These are phyloP conservation scores for Petrosia ficiformis DNA, from an alignment of 37 sponge, comb jelly and placozoan genomes.

Conservation along the genomic window DNA sequence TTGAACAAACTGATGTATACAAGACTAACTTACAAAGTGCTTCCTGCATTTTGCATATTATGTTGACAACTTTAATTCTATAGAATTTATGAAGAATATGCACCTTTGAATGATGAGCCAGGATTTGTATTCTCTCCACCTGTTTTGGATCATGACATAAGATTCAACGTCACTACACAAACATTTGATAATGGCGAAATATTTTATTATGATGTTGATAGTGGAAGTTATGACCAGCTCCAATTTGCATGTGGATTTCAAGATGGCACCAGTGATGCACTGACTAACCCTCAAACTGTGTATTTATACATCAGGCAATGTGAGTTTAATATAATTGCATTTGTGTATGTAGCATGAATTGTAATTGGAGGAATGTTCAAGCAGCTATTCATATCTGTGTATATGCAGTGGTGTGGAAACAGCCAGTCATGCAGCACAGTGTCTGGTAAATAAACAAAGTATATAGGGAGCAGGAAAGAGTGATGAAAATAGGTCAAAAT, in stretches of 20 bases:
- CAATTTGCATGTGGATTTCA: not conserved
- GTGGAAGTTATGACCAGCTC: not conserved
- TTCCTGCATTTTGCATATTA: too few species aligned
- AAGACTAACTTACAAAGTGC: not conserved
- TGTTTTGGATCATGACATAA: constrained; percentile 1
- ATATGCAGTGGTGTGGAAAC: too few species aligned
- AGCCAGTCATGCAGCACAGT: too few species aligned
- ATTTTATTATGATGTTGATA: not conserved
- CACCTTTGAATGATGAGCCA: not conserved
- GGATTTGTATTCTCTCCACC: not conserved
- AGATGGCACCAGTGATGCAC: not conserved
- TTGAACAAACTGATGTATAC: not conserved
- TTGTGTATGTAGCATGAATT: too few species aligned
- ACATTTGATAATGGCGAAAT: not conserved
- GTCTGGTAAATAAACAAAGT: too few species aligned
- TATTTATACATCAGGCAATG: not conserved
- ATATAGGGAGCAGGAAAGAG: too few species aligned
- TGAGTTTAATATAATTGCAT: not conserved
- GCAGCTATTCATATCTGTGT: too few species aligned
- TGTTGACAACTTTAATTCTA: too few species aligned
- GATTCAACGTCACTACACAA: constrained; percentile 7
- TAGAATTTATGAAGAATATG: not conserved
- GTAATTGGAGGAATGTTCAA: too few species aligned
- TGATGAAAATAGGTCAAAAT: too few species aligned
- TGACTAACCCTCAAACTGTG: not conserved